phyloP scores from a whole-genome alignment of 1,140 invertebrate genomes.

The Trichonephila inaurata region DNA sequence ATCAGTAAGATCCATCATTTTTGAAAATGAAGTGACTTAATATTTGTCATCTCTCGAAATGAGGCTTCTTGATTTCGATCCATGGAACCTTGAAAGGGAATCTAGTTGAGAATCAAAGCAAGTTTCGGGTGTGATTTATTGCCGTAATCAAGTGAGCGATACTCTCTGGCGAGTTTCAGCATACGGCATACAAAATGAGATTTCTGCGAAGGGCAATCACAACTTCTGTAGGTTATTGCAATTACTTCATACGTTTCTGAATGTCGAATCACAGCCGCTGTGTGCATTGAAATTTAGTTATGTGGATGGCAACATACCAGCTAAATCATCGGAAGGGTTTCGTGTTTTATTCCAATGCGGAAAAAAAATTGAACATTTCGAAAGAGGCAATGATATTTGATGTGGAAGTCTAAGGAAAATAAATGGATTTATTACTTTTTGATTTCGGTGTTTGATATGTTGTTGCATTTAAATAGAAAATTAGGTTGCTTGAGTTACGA shows the following conservation, averaged over 20 bases:
- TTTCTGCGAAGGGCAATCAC: not conserved
- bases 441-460: too few relatives aligned
- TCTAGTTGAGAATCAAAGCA: constrained; percentile 15
- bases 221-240: not conserved
- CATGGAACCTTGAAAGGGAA: not conserved
- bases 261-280: not conserved
- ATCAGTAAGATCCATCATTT: not conserved
- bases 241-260: not conserved
- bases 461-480: too few relatives aligned
- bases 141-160: constrained; percentile 4
- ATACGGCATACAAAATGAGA: constrained; percentile 11
- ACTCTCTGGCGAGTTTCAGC: not conserved
- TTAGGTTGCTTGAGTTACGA: too few relatives aligned
- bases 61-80: not conserved
- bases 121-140: not conserved
- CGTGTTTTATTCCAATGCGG: not conserved
- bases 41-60: not conserved
- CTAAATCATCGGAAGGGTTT: not conserved
- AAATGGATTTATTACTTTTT: too few relatives aligned
- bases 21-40: not conserved
- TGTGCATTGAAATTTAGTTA: not conserved
- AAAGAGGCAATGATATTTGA: too few relatives aligned
- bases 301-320: not conserved
- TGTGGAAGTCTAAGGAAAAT: too few relatives aligned
- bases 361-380: too few relatives aligned